phyloP scores from a whole-genome alignment of 2,113 vertebrate species.

The Myxocyprinus asiaticus region DNA sequence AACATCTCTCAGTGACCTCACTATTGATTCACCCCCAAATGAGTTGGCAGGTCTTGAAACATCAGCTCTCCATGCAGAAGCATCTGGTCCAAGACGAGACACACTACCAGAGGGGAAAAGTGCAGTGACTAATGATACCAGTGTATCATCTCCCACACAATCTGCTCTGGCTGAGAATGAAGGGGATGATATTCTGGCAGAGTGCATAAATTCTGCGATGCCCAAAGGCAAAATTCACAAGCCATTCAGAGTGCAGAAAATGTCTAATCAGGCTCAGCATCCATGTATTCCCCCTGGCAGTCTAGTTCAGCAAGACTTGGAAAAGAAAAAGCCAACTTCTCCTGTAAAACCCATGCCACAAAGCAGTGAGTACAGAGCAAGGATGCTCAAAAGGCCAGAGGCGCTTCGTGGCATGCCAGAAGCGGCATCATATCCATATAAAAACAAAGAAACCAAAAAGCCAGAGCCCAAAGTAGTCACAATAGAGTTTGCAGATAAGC shows the following conservation, averaged over 20 bases:
- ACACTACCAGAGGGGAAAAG: constrained; percentile 87
- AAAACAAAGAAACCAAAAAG: constrained; percentile 78
- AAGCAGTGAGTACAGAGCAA: constrained; percentile 78
- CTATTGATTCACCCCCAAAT: constrained; percentile 92
- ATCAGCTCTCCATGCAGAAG: constrained; percentile 58
- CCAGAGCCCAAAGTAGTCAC: constrained; percentile 73
- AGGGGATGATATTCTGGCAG: constrained; percentile 93
- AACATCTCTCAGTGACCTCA: constrained; percentile 95
- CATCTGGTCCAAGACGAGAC: constrained; percentile 80
- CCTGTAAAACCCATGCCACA: constrained; percentile 93
- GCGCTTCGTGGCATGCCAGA: constrained; percentile 68
- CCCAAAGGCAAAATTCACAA: constrained; percentile 95
- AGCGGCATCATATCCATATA: constrained; percentile 71
- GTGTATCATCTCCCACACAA: constrained; percentile 60
- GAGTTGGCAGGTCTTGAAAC: constrained; percentile 77
- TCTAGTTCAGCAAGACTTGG: constrained; percentile 77
- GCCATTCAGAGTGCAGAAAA: constrained; percentile 86
- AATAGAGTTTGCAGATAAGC: constrained; percentile 76
- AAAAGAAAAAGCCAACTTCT: constrained; percentile 91
- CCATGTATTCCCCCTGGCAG: constrained; percentile 71
- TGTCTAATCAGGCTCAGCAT: constrained; percentile 85
- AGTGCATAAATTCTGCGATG: constrained; percentile 97
- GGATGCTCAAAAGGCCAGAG: constrained; percentile 75
- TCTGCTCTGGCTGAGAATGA: constrained; percentile 76
- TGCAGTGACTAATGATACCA: constrained; percentile 73